These are phyloP conservation scores for Cariama cristata DNA, from an alignment of 2,113 vertebrate genomes.

Conservation along the genomic window DNA sequence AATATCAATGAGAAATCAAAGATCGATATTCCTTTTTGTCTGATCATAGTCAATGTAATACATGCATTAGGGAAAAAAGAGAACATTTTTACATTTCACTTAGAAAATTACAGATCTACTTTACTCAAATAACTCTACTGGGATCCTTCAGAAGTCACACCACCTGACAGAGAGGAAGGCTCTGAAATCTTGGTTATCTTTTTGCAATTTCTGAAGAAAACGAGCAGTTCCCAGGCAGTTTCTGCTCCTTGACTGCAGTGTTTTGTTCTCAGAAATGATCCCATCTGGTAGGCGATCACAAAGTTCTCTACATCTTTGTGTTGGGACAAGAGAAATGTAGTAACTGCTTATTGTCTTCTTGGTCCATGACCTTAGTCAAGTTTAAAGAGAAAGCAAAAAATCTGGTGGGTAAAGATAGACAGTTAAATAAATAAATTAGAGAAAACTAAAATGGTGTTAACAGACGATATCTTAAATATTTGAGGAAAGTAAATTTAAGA, in stretches of 20 bases:
- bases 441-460: background rate
- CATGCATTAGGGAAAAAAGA: background rate
- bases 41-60: background rate
- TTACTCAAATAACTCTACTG: background rate
- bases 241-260: background rate
- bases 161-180: background rate
- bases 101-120: background rate
- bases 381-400: background rate
- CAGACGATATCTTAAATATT: background rate
- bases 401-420: background rate
- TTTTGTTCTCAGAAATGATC: background rate
- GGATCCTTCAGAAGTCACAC: background rate
- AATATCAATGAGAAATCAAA: background rate
- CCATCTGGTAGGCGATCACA: background rate
- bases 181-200: background rate
- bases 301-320: background rate
- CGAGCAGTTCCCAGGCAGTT: background rate
- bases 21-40: background rate
- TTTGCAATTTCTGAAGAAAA: background rate
- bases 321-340: background rate
- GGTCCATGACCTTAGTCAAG: background rate
- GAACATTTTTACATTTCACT: background rate
- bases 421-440: background rate
- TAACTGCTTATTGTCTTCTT: background rate
- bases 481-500: background rate